Conservation (phyloP, 1,140 invertebrate genomes). For the Drosophila nikananu region DNA sequence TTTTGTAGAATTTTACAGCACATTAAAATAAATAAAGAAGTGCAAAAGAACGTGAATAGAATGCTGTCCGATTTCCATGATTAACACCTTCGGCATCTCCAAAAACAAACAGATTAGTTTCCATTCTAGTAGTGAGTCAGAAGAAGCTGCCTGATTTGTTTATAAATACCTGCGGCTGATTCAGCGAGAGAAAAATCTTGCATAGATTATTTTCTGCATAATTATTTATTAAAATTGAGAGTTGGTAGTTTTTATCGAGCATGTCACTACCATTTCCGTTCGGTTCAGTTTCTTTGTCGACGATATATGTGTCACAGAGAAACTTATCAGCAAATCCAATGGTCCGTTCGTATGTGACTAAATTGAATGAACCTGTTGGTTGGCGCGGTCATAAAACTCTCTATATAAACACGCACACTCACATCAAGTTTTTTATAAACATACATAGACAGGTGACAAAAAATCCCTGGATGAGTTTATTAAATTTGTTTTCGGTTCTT, state of each 20-base stretch:
- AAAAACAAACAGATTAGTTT: constrained; percentile 59
- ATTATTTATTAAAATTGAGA: constrained; percentile 22
- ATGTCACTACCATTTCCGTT: constrained; percentile 42
- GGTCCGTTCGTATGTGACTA: constrained; percentile 57
- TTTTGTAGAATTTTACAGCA: not conserved
- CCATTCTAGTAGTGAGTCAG: constrained; percentile 52
- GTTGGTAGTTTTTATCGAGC: constrained; percentile 23
- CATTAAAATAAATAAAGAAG: constrained; percentile 39
- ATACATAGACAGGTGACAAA: constrained; percentile 44
- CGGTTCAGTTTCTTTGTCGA: constrained; percentile 5
- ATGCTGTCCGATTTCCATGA: constrained; percentile 33
- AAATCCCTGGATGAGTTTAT: constrained; percentile 44
- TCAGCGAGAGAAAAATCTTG: constrained; percentile 24
- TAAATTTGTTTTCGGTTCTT: constrained; percentile 28
- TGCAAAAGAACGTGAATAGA: constrained; percentile 26
- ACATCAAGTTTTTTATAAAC: constrained; percentile 11
- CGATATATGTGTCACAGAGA: constrained; percentile 63
- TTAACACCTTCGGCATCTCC: constrained; percentile 54
- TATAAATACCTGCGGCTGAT: constrained; percentile 23
- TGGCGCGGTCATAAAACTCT: constrained; percentile 46
- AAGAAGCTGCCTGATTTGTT: constrained; percentile 16
- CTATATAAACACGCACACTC: constrained; percentile 28
- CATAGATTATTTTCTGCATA: constrained; percentile 2
- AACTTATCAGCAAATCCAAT: constrained; percentile 66
- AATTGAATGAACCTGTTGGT: constrained; percentile 73